Evolutionary conservation across 2,113 vertebrate species (phyloP).

Genomic region (Monopterus albus): DNA sequence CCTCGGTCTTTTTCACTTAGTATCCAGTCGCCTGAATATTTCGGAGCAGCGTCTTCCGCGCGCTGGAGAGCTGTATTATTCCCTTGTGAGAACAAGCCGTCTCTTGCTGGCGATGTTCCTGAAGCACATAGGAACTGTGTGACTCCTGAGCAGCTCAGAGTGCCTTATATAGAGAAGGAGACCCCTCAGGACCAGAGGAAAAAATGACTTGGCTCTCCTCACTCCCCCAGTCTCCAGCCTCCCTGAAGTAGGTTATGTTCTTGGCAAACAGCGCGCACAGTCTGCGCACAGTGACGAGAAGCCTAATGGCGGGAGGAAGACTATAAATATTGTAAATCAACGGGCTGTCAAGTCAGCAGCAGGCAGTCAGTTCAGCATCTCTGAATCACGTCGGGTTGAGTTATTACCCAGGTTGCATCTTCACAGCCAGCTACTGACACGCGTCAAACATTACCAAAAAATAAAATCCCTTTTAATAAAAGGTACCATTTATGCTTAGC

Average conservation of each 20-base stretch:
- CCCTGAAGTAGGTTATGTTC: constrained; percentile 65
- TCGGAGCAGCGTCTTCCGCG: constrained; percentile 5
- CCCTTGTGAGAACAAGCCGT: constrained; percentile 46
- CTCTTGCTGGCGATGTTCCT: constrained; percentile 55
- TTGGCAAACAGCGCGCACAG: constrained; percentile 60
- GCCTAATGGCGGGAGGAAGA: constrained; percentile 22
- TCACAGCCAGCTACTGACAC: too few species aligned
- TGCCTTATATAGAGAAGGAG: constrained; percentile 84
- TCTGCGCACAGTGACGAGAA: constrained; percentile 32
- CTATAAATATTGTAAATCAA: constrained; percentile 49
- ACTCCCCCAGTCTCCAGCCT: constrained; percentile 46
- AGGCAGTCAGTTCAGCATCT: neutral
- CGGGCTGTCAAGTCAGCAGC: constrained; percentile 18
- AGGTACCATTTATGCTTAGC: too few species aligned
- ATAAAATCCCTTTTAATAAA: too few species aligned
- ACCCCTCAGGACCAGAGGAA: constrained; percentile 64
- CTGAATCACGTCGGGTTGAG: constrained; percentile 6
- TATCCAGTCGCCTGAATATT: constrained; percentile 22
- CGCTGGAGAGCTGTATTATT: constrained; percentile 51
- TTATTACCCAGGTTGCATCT: too few species aligned
- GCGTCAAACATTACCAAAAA: too few species aligned
- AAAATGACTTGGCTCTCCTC: constrained; percentile 53
- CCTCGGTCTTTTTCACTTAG: constrained; percentile 66
- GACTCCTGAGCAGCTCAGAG: constrained; percentile 49
- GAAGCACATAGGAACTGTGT: constrained; percentile 56